Base-by-base conservation (phyloP, 2,113 vertebrate genomes). In the Mobula birostris region DNA sequence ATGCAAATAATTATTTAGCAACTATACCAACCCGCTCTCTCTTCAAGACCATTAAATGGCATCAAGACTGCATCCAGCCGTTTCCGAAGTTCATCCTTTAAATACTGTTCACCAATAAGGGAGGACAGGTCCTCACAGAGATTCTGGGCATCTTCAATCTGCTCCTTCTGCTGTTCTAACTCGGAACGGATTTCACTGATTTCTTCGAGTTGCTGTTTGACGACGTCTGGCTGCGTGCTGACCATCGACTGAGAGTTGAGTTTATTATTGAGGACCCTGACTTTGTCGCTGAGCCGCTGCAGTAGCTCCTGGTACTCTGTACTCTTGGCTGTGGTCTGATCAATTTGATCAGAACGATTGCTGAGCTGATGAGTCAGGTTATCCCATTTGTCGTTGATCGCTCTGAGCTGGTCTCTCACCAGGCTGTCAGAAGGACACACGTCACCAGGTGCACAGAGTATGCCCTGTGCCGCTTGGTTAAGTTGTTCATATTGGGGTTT, bases 151-250 rank as follows among this genome's bases (percentile, higher is more conserved):
- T 98, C 97, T 0, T 95, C 94, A 17, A 99, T 97, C 96, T 99
- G 97, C 0, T 96, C 95, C 1, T 98, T 96, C 94, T 98, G 96
- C 94, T 97, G 97, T 95, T 97, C 99, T 95, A 99, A 96, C 94
- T 99, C 98, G 0, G 98, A 97, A n/a, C 98, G 98, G 96, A 99
- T 98, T 96, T 98, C 98, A 0, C 99, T 99, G 0, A 98, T 99
- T 90, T 99, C 98, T 95, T 98, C 98, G 93, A 99, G 96, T 94
- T 98, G 98, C 12, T 97, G 97, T 56, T 98, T 98, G 77, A 99
- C 97, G 0, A 98, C 98, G 0, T 99, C 98, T 0, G 99, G 99
- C 95, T 99, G 98, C 0, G 98, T 98, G 94, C 98, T 99, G 94
- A 98, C 95, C 0, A 98, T 97, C 6, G 98, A 96, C 95, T 98